Evolutionary conservation across 2,797 vertebrate species (phyloP).

Genomic region (Gymnothorax javanicus): DNA sequence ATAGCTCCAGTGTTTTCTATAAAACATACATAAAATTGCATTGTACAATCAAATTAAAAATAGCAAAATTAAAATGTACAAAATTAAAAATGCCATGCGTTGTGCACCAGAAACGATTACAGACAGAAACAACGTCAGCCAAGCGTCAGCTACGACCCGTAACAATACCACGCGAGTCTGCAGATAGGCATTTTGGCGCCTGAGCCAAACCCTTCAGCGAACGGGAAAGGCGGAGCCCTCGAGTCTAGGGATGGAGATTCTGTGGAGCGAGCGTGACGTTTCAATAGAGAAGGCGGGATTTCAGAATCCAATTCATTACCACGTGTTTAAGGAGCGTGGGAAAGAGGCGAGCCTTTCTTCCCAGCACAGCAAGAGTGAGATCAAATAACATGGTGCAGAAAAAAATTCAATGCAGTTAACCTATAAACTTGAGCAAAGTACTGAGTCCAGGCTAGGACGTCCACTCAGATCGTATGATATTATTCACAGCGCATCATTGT

Average conservation of each 20-base stretch:
- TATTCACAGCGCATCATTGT: background rate
- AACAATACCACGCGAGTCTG: conserved; percentile 17
- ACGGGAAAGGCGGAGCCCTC: conserved; percentile 49
- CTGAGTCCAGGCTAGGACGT: conserved; percentile 51
- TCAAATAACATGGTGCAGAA: conserved; percentile 78
- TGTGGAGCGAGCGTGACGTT: conserved; percentile 61
- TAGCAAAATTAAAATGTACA: background rate
- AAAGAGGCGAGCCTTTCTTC: conserved; percentile 98
- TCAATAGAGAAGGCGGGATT: conserved; percentile 76
- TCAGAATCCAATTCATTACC: conserved; percentile 89
- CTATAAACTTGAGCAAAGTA: conserved; percentile 40
- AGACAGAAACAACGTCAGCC: background rate
- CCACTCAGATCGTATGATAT: conserved; percentile 11
- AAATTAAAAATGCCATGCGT: background rate
- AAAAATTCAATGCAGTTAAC: conserved; percentile 57
- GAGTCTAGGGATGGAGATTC: conserved; percentile 39
- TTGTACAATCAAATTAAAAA: background rate
- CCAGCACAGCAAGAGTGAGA: conserved; percentile 86
- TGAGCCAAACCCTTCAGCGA: conserved; percentile 45
- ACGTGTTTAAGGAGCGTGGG: conserved; percentile 98
- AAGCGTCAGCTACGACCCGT: background rate
- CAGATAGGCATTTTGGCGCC: conserved; percentile 54
- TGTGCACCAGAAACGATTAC: background rate
- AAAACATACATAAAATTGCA: background rate
- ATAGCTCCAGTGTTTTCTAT: background rate